Evolutionary conservation across 2,888 invertebrate species (phyloP).

Genomic region (Plagiodera versicolora): DNA sequence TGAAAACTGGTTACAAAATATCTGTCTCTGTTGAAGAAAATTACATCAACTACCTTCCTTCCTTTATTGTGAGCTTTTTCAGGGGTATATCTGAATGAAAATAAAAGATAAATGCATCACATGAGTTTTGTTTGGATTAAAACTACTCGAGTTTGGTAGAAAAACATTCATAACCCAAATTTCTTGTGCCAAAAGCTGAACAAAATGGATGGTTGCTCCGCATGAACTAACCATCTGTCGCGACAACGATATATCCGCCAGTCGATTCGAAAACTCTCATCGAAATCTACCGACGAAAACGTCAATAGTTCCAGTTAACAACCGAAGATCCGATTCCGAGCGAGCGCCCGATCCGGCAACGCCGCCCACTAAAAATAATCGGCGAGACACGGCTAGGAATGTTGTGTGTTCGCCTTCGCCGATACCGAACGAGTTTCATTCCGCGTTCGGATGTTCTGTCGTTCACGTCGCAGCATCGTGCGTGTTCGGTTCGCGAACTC

Average conservation of each 20-base stretch:
- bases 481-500: slow-evolving; percentile 3
- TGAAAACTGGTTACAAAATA: too few species aligned
- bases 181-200: neutral
- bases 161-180: too few species aligned
- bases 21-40: too few species aligned
- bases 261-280: neutral
- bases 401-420: slow-evolving; percentile 13
- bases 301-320: neutral
- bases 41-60: too few species aligned
- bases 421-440: slow-evolving; percentile 15
- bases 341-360: slow-evolving; percentile 13
- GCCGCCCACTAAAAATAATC: slow-evolving; percentile 17
- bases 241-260: neutral
- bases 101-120: too few species aligned
- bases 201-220: neutral
- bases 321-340: neutral
- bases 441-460: slow-evolving; percentile 14
- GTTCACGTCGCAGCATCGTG: neutral
- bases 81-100: too few species aligned
- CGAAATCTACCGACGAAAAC: neutral
- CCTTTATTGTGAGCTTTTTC: too few species aligned
- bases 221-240: neutral
- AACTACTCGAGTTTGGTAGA: too few species aligned
- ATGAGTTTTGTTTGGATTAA: too few species aligned
- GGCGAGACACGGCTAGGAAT: slow-evolving; percentile 19